phyloP scores from a whole-genome alignment of 2,113 vertebrate species.

The Pelobates fuscus region DNA sequence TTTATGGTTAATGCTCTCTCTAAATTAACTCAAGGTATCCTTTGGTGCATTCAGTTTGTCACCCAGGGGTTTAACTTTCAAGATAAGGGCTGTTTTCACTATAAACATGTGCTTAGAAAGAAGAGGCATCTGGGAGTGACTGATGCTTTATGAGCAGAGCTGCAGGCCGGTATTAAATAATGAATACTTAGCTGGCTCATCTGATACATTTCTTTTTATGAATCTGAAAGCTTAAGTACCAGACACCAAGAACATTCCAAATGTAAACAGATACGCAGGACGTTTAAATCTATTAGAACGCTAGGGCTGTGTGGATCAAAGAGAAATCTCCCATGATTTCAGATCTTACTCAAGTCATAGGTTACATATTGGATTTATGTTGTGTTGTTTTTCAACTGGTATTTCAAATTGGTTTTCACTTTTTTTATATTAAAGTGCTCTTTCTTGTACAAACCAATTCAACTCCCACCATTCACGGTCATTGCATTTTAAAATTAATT shows the following conservation, averaged over 20 bases:
- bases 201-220: constrained; percentile 75
- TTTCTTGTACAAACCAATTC: neutral
- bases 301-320: constrained; percentile 68
- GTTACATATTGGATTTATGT: constrained; percentile 52
- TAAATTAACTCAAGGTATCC: neutral
- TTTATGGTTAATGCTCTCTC: neutral
- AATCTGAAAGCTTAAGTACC: constrained; percentile 58
- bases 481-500: no score
- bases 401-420: neutral
- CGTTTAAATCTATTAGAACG: constrained; percentile 69
- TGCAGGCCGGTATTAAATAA: constrained; percentile 65
- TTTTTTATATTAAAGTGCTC: neutral
- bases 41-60: neutral
- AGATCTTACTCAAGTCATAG: constrained; percentile 12
- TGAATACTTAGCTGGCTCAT: constrained; percentile 65
- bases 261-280: constrained; percentile 67
- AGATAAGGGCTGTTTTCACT: constrained; percentile 3
- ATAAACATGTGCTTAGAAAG: neutral
- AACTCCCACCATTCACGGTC: no score
- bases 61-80: neutral
- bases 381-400: neutral
- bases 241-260: constrained; percentile 55
- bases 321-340: constrained; percentile 38
- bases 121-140: constrained; percentile 25
- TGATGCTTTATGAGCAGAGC: constrained; percentile 53